Evolutionary conservation across 2,797 vertebrate genomes (phyloP).

Genomic region (Manis pentadactyla): DNA sequence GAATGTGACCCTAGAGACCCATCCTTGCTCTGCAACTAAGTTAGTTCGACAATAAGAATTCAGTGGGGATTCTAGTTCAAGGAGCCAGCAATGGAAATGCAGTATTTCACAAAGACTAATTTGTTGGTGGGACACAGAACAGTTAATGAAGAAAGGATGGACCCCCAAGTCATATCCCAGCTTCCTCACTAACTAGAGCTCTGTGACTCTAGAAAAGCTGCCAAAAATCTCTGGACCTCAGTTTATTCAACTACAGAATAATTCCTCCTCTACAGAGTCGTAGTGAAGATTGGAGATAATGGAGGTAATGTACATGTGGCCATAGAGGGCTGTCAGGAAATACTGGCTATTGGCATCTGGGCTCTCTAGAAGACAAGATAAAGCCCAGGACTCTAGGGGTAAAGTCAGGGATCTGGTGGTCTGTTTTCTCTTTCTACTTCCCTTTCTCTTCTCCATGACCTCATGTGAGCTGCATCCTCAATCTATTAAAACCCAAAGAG

Average conservation of each 20-base stretch:
- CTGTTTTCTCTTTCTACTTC: background rate
- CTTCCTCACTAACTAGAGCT: background rate
- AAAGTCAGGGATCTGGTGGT: background rate
- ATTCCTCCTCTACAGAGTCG: background rate
- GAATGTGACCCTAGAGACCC: background rate
- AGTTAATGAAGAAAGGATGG: background rate
- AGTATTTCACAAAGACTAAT: background rate
- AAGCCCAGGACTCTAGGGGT: too few relatives aligned
- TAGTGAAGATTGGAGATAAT: background rate
- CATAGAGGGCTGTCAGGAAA: background rate
- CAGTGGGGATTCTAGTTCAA: background rate
- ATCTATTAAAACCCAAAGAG: background rate
- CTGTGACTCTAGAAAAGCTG: background rate
- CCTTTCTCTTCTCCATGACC: background rate
- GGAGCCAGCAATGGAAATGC: background rate
- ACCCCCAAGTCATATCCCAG: background rate
- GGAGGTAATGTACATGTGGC: background rate
- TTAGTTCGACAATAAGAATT: background rate
- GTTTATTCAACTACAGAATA: background rate
- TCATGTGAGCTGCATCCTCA: background rate
- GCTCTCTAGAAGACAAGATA: background rate
- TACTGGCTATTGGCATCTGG: background rate
- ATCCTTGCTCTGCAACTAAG: background rate
- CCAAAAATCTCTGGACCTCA: background rate
- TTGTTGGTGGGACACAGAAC: background rate